Conservation (phyloP, 2,888 invertebrate genomes). For the Torymus aiolomorphi region DNA sequence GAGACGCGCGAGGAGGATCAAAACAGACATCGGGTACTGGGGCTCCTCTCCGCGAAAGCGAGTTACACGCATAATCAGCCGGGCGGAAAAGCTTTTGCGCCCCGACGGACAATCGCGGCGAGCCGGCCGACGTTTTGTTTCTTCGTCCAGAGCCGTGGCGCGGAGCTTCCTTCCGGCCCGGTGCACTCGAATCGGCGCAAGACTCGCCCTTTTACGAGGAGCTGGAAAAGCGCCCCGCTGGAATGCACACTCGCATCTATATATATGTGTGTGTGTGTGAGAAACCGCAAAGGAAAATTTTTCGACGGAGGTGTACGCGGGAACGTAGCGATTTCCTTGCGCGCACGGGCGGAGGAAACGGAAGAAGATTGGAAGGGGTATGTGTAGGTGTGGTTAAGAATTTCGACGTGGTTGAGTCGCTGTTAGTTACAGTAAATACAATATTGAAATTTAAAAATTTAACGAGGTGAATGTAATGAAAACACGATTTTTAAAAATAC, state of each 20-base stretch:
- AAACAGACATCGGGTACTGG: slow-evolving; percentile 15
- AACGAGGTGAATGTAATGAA: no score
- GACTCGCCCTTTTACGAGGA: slow-evolving; percentile 9
- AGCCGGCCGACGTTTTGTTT: slow-evolving; percentile 46
- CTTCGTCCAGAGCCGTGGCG: background rate
- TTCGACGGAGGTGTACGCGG: background rate
- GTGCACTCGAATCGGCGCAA: slow-evolving; percentile 50
- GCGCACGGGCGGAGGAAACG: no score
- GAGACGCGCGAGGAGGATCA: slow-evolving; percentile 15
- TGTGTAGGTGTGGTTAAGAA: no score
- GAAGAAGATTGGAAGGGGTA: no score
- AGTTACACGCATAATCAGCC: slow-evolving; percentile 42
- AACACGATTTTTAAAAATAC: no score
- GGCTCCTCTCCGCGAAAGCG: background rate
- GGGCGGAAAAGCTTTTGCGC: slow-evolving; percentile 40
- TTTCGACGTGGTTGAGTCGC: no score
- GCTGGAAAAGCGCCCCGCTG: background rate
- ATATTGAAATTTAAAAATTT: no score
- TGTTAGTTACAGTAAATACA: no score
- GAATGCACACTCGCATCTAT: no score
- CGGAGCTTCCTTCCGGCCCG: slow-evolving; percentile 43
- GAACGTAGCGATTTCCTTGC: background rate
- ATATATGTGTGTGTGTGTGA: background rate
- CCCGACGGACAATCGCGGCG: slow-evolving; percentile 4
- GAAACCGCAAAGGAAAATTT: slow-evolving; percentile 42